phyloP scores from a whole-genome alignment of 2,113 vertebrate genomes.

The Zapus hudsonius region DNA sequence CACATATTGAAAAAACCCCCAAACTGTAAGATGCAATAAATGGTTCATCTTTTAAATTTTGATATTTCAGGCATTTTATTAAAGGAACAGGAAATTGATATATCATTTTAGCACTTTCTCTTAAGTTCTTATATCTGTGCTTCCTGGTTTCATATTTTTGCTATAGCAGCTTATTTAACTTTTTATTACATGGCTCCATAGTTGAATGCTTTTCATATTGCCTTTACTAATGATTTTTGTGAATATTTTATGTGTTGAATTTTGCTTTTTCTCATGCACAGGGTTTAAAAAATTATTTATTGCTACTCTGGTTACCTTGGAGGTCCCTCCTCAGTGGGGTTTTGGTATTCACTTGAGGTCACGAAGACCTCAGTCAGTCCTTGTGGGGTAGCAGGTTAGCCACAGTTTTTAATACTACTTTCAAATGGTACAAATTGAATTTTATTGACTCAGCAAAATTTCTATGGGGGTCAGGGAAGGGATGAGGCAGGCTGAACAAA shows the following conservation, averaged over 20 bases:
- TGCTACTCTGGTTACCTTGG: too few species aligned
- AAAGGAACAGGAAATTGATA: neutral
- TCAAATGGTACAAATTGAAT: neutral
- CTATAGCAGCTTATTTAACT: neutral
- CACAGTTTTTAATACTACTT: neutral
- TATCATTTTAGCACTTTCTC: neutral
- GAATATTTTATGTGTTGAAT: neutral
- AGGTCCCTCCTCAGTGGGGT: too few species aligned
- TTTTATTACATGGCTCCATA: neutral
- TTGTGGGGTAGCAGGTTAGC: too few species aligned
- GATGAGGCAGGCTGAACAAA: neutral
- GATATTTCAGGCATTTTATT: neutral
- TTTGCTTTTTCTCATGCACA: neutral
- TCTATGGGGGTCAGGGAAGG: neutral
- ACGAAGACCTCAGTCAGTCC: too few species aligned
- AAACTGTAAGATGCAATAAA: neutral
- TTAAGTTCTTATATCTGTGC: neutral
- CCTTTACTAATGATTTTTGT: neutral
- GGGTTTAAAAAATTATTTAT: neutral
- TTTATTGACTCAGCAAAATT: neutral
- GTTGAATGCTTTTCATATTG: neutral
- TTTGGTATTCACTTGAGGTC: too few species aligned
- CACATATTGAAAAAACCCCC: neutral
- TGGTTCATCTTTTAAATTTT: neutral
- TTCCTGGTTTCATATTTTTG: neutral